These are phyloP conservation scores for Ctenodactylus gundi DNA, from an alignment of 2,113 vertebrate species.

Conservation along the genomic window DNA sequence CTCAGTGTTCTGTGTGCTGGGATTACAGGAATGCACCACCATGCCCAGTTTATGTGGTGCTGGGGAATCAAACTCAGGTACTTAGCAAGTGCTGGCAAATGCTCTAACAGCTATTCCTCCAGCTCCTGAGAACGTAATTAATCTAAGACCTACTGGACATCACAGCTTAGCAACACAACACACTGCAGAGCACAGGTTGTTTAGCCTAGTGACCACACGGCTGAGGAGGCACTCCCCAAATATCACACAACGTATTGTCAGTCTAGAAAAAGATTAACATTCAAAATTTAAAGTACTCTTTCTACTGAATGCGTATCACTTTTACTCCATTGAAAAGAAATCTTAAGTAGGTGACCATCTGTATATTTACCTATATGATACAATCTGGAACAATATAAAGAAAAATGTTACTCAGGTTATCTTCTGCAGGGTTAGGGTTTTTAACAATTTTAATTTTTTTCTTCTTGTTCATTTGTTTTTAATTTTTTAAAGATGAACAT, in stretches of 20 bases:
- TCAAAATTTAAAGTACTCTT: neutral
- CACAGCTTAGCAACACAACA: no score
- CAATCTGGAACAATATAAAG: neutral
- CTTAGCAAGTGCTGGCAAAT: no score
- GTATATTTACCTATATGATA: neutral
- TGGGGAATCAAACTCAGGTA: no score
- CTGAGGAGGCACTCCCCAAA: neutral
- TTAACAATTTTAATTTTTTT: neutral
- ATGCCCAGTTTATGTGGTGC: no score
- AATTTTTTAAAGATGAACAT: neutral
- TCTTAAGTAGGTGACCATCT: neutral
- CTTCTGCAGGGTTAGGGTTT: neutral
- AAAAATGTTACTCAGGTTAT: conserved; percentile 32
- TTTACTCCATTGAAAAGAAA: neutral
- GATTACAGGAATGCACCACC: no score
- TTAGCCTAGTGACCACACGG: neutral
- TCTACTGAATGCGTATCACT: neutral
- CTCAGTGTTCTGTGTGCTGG: no score
- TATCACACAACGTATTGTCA: neutral
- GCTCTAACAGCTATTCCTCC: no score
- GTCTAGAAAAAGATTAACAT: neutral
- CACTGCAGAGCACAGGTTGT: neutral
- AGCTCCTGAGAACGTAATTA: no score
- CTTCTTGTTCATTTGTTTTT: neutral
- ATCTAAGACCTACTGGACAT: neutral